Evolutionary conservation across 1,140 invertebrate genomes (phyloP).

Genomic region (Drepana arcuata): DNA sequence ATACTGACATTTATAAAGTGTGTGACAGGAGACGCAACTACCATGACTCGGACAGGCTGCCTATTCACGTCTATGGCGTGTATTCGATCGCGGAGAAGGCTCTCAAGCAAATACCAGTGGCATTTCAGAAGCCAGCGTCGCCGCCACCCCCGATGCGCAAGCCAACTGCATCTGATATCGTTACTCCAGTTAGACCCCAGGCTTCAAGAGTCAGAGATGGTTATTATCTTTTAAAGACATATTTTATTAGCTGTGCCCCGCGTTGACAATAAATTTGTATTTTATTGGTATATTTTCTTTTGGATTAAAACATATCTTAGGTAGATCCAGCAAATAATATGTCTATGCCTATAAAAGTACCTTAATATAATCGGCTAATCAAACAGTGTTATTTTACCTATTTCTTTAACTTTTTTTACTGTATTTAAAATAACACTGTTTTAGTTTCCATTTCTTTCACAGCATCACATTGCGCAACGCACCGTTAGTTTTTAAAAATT

Average conservation of each 20-base stretch:
- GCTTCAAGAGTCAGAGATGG: slow-evolving; percentile 39
- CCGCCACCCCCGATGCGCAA: slow-evolving; percentile 34
- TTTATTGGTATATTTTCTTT: too few species aligned
- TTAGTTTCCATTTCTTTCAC: slow-evolving; percentile 17
- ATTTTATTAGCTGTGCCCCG: too few species aligned
- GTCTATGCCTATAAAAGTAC: too few species aligned
- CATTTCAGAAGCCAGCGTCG: slow-evolving; percentile 32
- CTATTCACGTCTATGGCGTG: slow-evolving; percentile 42
- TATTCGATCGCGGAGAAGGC: slow-evolving; percentile 50
- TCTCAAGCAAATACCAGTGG: slow-evolving; percentile 22
- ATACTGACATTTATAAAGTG: slow-evolving; percentile 25
- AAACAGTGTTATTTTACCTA: slow-evolving; percentile 39
- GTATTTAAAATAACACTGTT: slow-evolving; percentile 39
- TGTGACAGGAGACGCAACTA: slow-evolving; percentile 39
- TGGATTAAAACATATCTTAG: too few species aligned
- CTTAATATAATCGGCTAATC: too few species aligned
- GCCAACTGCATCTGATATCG: slow-evolving; percentile 18
- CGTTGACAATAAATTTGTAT: too few species aligned
- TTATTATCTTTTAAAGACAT: too few species aligned
- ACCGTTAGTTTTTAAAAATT: slow-evolving; percentile 24
- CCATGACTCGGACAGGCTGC: slow-evolving; percentile 41
- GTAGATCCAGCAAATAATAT: too few species aligned
- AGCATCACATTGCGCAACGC: slow-evolving; percentile 27
- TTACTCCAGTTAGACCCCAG: slow-evolving; percentile 25
- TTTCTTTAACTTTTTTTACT: slow-evolving; percentile 1